Conservation (phyloP, 2,888 invertebrate species). For the Andrena trimmerana region DNA sequence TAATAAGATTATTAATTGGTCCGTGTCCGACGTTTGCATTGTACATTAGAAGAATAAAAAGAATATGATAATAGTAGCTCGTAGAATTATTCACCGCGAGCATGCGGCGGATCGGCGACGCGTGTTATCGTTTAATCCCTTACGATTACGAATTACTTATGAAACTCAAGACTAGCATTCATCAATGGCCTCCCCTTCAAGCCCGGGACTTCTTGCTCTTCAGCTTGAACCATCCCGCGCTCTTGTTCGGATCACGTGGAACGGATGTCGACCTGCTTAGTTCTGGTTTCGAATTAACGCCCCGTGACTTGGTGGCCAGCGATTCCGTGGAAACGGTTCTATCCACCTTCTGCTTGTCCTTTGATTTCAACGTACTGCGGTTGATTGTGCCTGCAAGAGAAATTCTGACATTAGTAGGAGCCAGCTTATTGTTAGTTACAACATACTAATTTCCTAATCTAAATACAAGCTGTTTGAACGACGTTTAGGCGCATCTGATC, state of each 20-base stretch:
- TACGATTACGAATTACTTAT: conserved; percentile 76
- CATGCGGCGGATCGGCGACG: conserved; percentile 35
- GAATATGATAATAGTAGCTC: conserved; percentile 51
- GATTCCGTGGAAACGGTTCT: conserved; percentile 88
- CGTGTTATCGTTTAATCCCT: conserved; percentile 58
- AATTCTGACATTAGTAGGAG: neutral
- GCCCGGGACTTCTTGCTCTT: conserved; percentile 86
- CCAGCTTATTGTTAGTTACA: neutral
- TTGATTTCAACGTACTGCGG: conserved; percentile 83
- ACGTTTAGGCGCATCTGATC: too few relatives aligned
- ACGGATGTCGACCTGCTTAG: conserved; percentile 89
- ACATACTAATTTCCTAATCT: neutral
- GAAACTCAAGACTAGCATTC: conserved; percentile 85
- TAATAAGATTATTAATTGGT: conserved; percentile 62
- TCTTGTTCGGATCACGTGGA: conserved; percentile 90
- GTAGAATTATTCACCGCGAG: conserved; percentile 44
- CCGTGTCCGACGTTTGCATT: conserved; percentile 44
- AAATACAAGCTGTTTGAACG: neutral
- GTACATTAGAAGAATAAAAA: conserved; percentile 51
- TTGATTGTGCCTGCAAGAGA: conserved; percentile 80
- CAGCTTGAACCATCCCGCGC: conserved; percentile 91
- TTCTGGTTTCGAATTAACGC: conserved; percentile 84
- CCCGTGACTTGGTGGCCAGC: conserved; percentile 86
- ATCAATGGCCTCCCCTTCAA: conserved; percentile 82
- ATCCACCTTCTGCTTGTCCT: conserved; percentile 83